Percentiles rank a stretch among this genome's conserved stretches.
phyloP scores from a whole-genome alignment of 30 jellyfish, hydroid and myxozoan species.

The Cassiopea xamachana region DNA sequence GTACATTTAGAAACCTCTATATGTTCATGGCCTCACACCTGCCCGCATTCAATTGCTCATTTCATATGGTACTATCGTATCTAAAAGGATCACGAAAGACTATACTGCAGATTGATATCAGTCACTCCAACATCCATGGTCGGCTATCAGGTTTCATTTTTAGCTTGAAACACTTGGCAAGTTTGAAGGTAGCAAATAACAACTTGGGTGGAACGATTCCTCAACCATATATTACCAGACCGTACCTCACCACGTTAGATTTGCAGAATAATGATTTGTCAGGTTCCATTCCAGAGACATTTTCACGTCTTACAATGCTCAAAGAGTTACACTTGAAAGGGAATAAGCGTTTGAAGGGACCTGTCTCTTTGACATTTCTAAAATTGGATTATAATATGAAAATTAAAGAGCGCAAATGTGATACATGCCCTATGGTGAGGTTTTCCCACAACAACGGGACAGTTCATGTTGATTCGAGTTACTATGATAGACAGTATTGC shows the following conservation, averaged over 20 bases:
- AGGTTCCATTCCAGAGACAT: conserved; percentile 49
- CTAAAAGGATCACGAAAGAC: conserved; percentile 16
- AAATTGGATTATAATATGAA: conserved; percentile 15
- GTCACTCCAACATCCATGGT: conserved; percentile 57
- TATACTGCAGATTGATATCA: conserved; percentile 38
- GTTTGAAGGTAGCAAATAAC: conserved; percentile 36
- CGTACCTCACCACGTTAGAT: conserved; percentile 46
- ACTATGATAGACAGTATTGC: conserved; percentile 59
- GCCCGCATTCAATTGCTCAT: neutral
- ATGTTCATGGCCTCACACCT: conserved; percentile 37
- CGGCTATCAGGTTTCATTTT: conserved; percentile 17
- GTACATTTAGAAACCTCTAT: conserved; percentile 3
- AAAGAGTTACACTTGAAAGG: conserved; percentile 33
- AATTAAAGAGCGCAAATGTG: conserved; percentile 13
- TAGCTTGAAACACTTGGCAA: conserved; percentile 14
- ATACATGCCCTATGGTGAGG: conserved; percentile 49
- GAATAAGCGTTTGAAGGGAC: conserved; percentile 25
- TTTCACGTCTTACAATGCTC: conserved; percentile 52
- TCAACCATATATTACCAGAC: conserved; percentile 20
- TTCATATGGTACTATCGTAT: neutral
- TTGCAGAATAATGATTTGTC: conserved; percentile 35
- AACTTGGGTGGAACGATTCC: conserved; percentile 27
- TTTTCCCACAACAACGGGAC: conserved; percentile 62
- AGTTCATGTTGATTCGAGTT: conserved; percentile 46
- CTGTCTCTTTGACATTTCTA: conserved; percentile 16